Conservation (phyloP, 2,113 vertebrate species). For the Hipposideros armiger region DNA sequence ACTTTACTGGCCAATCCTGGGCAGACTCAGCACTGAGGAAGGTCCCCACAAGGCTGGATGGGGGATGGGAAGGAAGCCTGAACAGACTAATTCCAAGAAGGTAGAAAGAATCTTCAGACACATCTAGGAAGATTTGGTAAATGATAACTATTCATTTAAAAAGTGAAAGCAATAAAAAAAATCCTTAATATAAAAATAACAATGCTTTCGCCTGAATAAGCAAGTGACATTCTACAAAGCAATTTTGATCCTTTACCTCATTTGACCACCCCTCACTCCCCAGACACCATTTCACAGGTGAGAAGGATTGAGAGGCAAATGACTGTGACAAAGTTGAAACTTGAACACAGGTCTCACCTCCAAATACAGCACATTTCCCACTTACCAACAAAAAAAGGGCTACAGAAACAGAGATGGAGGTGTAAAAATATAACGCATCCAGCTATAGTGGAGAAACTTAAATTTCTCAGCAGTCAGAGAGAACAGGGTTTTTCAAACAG, state of each 20-base stretch:
- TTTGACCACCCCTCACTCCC: not conserved
- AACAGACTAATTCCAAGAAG: not conserved
- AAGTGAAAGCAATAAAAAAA: not conserved
- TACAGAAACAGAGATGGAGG: not conserved
- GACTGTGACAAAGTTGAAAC: not conserved
- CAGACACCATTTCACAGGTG: not conserved
- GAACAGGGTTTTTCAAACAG: not conserved
- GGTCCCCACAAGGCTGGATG: not conserved
- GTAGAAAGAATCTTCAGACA: constrained; percentile 38
- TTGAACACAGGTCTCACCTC: not conserved
- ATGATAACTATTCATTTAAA: constrained; percentile 1
- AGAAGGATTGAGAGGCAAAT: not conserved
- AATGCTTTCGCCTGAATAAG: not conserved
- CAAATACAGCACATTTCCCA: constrained; percentile 5
- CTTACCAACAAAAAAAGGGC: not conserved
- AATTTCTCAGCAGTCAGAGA: not conserved
- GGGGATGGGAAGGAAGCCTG: constrained; percentile 23
- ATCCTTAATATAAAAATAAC: not conserved
- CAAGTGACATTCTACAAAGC: constrained; percentile 1
- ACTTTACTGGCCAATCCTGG: not conserved
- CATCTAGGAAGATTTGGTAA: constrained; percentile 2
- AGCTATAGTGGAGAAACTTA: not conserved
- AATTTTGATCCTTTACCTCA: constrained; percentile 15
- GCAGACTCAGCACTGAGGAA: not conserved
- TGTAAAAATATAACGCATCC: not conserved